Conservation (phyloP, 2,888 invertebrate genomes). For the Mythimna pallens region DNA sequence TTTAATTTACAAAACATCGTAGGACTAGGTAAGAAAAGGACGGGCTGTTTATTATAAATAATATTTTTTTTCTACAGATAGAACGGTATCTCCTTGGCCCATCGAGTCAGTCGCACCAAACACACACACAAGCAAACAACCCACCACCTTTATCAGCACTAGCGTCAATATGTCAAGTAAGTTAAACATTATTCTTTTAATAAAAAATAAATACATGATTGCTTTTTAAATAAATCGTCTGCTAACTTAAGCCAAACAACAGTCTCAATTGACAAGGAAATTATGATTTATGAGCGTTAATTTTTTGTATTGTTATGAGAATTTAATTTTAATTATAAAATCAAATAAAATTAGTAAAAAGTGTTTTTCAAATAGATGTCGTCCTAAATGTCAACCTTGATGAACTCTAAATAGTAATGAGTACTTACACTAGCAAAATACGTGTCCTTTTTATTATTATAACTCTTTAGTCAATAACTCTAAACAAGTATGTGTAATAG, state of each 20-base stretch:
- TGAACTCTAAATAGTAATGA: slow-evolving; percentile 7
- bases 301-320: too few relatives aligned
- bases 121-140: slow-evolving; percentile 72
- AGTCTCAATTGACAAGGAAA: neutral
- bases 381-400: slow-evolving; percentile 27
- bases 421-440: too few relatives aligned
- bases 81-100: slow-evolving; percentile 87
- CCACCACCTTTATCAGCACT: slow-evolving; percentile 85
- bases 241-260: neutral
- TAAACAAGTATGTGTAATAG: too few relatives aligned
- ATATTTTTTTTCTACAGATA: slow-evolving; percentile 74
- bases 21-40: too few relatives aligned
- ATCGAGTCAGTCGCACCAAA: slow-evolving; percentile 80
- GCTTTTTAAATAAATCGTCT: neutral
- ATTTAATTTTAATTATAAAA: too few relatives aligned
- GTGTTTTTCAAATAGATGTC: neutral
- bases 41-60: neutral
- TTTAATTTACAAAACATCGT: too few relatives aligned
- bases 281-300: neutral
- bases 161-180: slow-evolving; percentile 86
- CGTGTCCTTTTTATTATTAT: too few relatives aligned
- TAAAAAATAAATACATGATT: too few relatives aligned
- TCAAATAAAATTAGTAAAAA: too few relatives aligned
- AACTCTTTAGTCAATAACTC: too few relatives aligned
- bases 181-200: slow-evolving; percentile 15